A percentile compares a stretch with the other conserved stretches of the same genome.
phyloP scores from a whole-genome alignment of 2,888 invertebrate genomes.

The Eristalis pertinax region DNA sequence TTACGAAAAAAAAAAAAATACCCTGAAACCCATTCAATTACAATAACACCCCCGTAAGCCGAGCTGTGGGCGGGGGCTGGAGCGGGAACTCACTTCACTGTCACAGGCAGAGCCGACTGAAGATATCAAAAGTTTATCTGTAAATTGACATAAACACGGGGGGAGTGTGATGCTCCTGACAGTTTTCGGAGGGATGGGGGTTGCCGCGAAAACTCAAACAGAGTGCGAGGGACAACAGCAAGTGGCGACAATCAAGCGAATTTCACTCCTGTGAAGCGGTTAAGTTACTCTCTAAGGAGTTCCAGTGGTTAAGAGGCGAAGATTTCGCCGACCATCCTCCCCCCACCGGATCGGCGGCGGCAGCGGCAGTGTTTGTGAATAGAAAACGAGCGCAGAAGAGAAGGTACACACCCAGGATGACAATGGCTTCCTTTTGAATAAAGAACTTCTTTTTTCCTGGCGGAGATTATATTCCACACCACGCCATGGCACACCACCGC shows the following conservation, averaged over 20 bases:
- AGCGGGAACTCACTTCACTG: slow-evolving; percentile 61
- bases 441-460: slow-evolving; percentile 57
- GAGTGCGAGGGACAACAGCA: slow-evolving; percentile 28
- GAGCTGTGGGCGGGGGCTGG: slow-evolving; percentile 39
- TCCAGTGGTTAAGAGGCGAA: slow-evolving; percentile 37
- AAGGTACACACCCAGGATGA: slow-evolving; percentile 40
- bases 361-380: background rate
- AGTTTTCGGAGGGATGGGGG: background rate
- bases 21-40: slow-evolving; percentile 50
- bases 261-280: slow-evolving; percentile 41
- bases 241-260: slow-evolving; percentile 42
- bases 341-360: background rate
- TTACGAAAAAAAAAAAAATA: slow-evolving; percentile 25
- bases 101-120: slow-evolving; percentile 61
- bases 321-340: background rate
- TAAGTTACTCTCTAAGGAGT: slow-evolving; percentile 55
- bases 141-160: slow-evolving; percentile 63
- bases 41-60: slow-evolving; percentile 37
- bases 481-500: background rate
- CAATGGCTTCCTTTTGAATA: slow-evolving; percentile 70
- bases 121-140: slow-evolving; percentile 68
- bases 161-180: background rate
- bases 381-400: background rate
- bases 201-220: slow-evolving; percentile 47
- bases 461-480: slow-evolving; percentile 64